Conservation (phyloP, 2,797 vertebrate genomes). For the Melanogrammus aeglefinus region DNA sequence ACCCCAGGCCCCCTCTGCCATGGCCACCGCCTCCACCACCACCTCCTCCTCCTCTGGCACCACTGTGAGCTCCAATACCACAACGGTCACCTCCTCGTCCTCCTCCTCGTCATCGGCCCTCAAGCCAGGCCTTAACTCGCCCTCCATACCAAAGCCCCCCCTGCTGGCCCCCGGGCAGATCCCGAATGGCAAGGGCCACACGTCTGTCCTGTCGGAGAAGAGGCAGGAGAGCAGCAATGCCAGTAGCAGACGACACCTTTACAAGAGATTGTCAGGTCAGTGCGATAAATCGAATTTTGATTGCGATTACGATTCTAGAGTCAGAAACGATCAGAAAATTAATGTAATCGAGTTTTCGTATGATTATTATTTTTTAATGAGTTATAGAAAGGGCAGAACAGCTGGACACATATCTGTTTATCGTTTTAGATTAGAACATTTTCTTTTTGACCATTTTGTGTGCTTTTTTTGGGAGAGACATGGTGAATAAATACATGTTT, state of each 20-base stretch:
- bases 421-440: no score
- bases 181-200: conserved; percentile 96
- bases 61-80: conserved; percentile 80
- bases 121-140: conserved; percentile 99
- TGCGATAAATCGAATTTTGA: no score
- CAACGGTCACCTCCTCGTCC: conserved; percentile 57
- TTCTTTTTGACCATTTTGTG: no score
- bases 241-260: conserved; percentile 90
- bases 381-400: no score
- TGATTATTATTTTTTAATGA: no score
- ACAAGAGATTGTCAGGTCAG: conserved; percentile 94
- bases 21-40: conserved; percentile 72
- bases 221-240: conserved; percentile 79
- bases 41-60: conserved; percentile 71
- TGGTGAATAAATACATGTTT: no score
- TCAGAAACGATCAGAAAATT: no score
- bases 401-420: no score
- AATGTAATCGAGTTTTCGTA: no score
- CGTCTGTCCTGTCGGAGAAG: conserved; percentile 83
- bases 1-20: conserved; percentile 81
- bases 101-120: conserved; percentile 73
- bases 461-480: no score
- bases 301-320: no score
- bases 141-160: conserved; percentile 99
- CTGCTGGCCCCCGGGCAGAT: conserved; percentile 93